A percentile compares a stretch with the other conserved stretches of the same genome.
Evolutionary conservation across 2,797 vertebrate genomes (phyloP).

Genomic region (Menidia menidia): DNA sequence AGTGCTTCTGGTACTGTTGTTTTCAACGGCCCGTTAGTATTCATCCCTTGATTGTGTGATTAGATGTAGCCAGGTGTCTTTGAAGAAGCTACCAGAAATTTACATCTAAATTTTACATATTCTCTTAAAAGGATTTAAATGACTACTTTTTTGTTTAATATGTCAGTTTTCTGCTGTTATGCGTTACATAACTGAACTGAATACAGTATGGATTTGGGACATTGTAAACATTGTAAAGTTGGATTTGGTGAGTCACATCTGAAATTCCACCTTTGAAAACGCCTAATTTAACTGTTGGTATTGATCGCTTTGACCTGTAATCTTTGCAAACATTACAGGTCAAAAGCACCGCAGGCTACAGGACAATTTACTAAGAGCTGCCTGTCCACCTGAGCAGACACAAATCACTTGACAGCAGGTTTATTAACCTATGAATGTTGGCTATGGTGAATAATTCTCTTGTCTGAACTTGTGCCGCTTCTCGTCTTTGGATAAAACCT

Average conservation of each 20-base stretch:
- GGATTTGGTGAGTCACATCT: not conserved
- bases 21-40: conserved; percentile 22
- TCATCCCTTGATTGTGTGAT: conserved; percentile 27
- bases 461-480: not conserved
- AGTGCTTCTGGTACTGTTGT: conserved; percentile 29
- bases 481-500: not conserved
- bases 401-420: not conserved
- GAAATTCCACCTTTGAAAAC: no score
- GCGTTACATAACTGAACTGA: not conserved
- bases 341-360: not conserved
- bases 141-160: not conserved
- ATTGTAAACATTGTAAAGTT: not conserved
- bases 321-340: not conserved
- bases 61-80: conserved; percentile 20
- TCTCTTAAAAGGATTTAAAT: not conserved
- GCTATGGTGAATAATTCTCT: not conserved
- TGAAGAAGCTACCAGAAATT: not conserved
- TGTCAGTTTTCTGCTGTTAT: not conserved
- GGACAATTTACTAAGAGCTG: not conserved
- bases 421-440: not conserved
- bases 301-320: not conserved
- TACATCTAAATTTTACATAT: not conserved
- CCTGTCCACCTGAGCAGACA: not conserved
- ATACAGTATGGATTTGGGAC: not conserved
- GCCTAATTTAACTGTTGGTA: no score